A percentile compares a stretch with the other conserved stretches of the same genome.
Conservation (phyloP, 2,888 invertebrate genomes). For the Apantesis nais region DNA sequence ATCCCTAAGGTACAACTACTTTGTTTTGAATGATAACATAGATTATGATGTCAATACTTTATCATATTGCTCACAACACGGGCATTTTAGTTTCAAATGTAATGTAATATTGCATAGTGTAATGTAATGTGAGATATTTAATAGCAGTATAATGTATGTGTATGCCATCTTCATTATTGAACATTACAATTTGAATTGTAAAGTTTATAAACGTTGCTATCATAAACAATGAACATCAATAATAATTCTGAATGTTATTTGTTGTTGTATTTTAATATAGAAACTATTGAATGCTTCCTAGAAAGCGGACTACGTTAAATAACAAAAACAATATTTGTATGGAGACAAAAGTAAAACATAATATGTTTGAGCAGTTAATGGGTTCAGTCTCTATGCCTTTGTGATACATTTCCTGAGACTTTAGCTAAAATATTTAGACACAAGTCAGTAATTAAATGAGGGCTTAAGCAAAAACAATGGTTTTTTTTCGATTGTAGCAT, state of each 20-base stretch:
- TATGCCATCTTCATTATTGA: too few species aligned
- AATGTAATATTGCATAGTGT: neutral
- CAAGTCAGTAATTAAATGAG: too few species aligned
- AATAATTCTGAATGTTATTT: neutral
- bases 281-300: neutral
- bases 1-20: conserved; percentile 55
- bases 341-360: too few species aligned
- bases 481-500: too few species aligned
- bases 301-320: neutral
- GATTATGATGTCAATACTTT: conserved; percentile 12
- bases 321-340: too few species aligned
- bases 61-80: conserved; percentile 23
- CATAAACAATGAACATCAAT: neutral
- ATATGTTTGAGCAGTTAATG: too few species aligned
- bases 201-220: neutral
- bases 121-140: neutral
- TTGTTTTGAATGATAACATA: conserved; percentile 21
- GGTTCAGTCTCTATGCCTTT: too few species aligned
- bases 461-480: too few species aligned
- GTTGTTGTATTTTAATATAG: neutral
- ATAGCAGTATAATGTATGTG: neutral
- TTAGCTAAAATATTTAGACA: too few species aligned
- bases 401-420: neutral
- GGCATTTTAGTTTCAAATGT: neutral
- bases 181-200: neutral